These are phyloP conservation scores for Carassius auratus DNA, from an alignment of 2,113 vertebrate species.

Conservation along the genomic window DNA sequence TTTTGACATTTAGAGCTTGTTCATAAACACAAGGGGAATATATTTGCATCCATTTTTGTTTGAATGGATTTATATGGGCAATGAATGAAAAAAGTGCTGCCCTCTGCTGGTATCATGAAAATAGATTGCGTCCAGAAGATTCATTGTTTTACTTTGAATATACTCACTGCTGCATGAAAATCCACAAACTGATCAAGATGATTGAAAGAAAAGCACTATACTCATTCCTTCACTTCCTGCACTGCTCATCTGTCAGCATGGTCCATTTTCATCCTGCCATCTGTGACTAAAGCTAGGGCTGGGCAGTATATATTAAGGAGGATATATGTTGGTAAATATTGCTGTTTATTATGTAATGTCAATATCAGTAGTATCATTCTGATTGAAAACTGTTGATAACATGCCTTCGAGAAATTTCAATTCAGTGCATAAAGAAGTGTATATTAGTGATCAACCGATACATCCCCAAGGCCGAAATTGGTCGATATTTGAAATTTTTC, in stretches of 20 bases:
- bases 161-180: conserved; percentile 13
- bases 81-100: conserved; percentile 3
- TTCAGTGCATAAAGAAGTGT: no score
- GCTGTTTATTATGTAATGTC: no score
- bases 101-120: conserved; percentile 31
- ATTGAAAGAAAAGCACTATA: background rate
- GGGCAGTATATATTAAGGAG: background rate
- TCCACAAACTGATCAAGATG: background rate
- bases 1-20: no score
- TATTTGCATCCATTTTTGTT: background rate
- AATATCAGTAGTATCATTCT: no score
- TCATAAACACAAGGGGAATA: no score
- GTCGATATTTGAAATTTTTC: no score
- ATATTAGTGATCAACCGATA: no score
- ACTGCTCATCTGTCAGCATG: conserved; percentile 4
- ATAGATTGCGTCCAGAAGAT: background rate
- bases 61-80: background rate
- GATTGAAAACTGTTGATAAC: no score
- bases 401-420: background rate
- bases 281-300: conserved; percentile 3
- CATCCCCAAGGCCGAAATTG: no score
- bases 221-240: conserved; percentile 10
- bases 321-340: no score
- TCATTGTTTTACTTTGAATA: background rate
- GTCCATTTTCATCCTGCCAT: conserved; percentile 3